Percentiles rank a stretch among this genome's conserved stretches.
Evolutionary conservation across 2,113 vertebrate genomes (phyloP).

Genomic region (Sinosuthora webbiana): DNA sequence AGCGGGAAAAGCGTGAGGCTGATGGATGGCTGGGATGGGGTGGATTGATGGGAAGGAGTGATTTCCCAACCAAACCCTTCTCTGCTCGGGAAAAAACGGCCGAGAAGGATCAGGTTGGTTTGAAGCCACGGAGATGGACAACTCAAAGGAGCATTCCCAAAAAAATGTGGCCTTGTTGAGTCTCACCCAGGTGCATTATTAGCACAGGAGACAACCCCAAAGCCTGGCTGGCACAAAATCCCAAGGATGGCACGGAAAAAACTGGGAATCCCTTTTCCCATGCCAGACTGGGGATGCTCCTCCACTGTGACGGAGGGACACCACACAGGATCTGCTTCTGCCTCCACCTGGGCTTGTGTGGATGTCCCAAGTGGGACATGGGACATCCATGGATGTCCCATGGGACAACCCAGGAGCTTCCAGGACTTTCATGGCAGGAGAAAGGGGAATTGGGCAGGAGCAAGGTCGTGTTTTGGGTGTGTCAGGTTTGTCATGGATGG

Average conservation of each 20-base stretch:
- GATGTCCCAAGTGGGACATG: neutral
- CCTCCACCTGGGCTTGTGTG: accelerated
- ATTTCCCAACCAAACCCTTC: neutral
- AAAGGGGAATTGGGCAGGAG: neutral
- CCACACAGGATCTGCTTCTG: accelerated
- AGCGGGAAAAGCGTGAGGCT: accelerated
- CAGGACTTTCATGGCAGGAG: neutral
- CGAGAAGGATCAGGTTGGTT: neutral
- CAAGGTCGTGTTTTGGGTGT: neutral
- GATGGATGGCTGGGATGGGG: neutral
- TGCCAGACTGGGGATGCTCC: accelerated
- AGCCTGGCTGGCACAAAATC: neutral
- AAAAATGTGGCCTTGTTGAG: neutral
- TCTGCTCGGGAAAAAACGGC: neutral
- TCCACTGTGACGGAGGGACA: accelerated
- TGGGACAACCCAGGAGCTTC: neutral
- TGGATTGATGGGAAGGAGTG: neutral
- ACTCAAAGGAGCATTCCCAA: neutral
- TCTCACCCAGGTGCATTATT: accelerated
- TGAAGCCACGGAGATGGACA: neutral
- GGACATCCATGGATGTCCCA: too few relatives aligned
- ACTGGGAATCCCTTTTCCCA: accelerated
- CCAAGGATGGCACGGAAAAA: accelerated
- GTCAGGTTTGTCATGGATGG: neutral
- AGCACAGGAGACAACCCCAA: neutral